Percentiles rank a stretch among this genome's conserved stretches.
Conservation (phyloP, 2,797 vertebrate genomes). For the Gymnocypris eckloni region DNA sequence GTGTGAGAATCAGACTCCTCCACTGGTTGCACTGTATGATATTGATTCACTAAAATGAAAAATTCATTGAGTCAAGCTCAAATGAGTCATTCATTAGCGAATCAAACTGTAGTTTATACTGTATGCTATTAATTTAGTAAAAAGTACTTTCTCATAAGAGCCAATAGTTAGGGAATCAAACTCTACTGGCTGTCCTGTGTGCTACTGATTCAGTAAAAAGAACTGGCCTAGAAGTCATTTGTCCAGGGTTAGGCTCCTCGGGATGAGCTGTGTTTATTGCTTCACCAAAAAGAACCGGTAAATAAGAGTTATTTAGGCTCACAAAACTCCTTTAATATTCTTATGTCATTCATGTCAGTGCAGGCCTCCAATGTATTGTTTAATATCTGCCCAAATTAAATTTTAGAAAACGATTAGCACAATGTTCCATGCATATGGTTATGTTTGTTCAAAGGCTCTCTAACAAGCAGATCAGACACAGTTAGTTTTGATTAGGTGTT, state of each 20-base stretch:
- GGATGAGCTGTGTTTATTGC: not conserved
- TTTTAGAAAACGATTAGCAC: not conserved
- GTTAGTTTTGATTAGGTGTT: constrained; percentile 54
- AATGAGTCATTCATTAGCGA: not conserved
- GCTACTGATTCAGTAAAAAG: not conserved
- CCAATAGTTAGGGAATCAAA: not conserved
- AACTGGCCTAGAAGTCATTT: not conserved
- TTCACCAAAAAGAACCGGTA: not conserved
- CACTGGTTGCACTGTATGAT: not conserved
- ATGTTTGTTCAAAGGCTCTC: constrained; percentile 7
- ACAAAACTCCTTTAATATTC: not conserved
- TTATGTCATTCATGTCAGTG: not conserved
- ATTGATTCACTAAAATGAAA: not conserved
- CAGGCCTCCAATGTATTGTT: not conserved
- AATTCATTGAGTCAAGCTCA: not conserved
- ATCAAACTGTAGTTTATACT: not conserved
- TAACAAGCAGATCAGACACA: not conserved
- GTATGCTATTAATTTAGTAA: not conserved
- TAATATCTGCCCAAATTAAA: not conserved
- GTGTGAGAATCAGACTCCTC: not conserved
- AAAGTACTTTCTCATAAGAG: not conserved
- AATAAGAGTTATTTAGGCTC: not conserved
- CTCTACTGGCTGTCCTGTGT: not conserved
- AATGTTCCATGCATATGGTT: not conserved
- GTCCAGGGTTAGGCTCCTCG: not conserved